Evolutionary conservation across 2,113 vertebrate species (phyloP).

Genomic region (Corythornis madagascariensis): DNA sequence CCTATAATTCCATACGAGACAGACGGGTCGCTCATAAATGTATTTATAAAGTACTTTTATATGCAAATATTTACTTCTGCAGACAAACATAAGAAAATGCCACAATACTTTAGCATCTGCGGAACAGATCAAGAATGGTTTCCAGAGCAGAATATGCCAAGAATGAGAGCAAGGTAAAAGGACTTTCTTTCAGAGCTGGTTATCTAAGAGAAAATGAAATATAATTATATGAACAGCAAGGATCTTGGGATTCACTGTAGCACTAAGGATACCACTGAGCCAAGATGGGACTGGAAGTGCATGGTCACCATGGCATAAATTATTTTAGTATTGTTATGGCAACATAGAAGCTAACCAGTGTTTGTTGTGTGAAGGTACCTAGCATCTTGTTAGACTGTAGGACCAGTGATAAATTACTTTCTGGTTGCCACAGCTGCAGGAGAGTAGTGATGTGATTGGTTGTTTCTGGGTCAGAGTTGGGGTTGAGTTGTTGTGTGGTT

Average conservation of each 20-base stretch:
- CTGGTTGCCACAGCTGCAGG: not conserved
- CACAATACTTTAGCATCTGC: not conserved
- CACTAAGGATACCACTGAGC: not conserved
- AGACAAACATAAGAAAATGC: not conserved
- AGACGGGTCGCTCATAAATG: not conserved
- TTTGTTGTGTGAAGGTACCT: not conserved
- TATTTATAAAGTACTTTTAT: not conserved
- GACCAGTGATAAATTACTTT: not conserved
- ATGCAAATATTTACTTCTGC: not conserved
- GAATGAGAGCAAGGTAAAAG: not conserved
- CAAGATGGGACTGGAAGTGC: not conserved
- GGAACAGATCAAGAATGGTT: not conserved
- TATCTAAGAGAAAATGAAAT: not conserved
- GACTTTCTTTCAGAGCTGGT: not conserved
- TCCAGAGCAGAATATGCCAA: not conserved
- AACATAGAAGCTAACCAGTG: not conserved
- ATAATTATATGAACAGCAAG: not conserved
- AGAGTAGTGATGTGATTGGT: accelerated
- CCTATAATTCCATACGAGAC: not conserved
- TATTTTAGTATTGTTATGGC: not conserved
- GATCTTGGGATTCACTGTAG: not conserved
- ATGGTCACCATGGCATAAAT: not conserved
- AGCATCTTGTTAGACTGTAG: not conserved
- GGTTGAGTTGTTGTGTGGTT: not conserved
- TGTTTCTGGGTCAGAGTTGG: not conserved